Evolutionary conservation across 1,140 invertebrate species (phyloP), one percentile per base, ranked within the genome.

Genomic region (Monochamus saltuarius): DNA sequence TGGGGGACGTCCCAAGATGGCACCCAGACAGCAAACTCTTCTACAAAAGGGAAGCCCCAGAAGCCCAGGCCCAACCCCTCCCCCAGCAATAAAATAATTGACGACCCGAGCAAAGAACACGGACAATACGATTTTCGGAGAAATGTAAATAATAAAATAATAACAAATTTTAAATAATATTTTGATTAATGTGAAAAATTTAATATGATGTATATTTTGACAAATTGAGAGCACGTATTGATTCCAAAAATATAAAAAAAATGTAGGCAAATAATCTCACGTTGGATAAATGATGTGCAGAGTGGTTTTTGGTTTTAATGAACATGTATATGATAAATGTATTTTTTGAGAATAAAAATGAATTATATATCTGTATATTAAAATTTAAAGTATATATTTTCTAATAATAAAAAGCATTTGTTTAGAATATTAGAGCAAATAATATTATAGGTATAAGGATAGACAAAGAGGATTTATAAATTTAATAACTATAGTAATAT

Each of bases 11-110:
- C 2, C 64, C 69, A 38, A 66, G 70, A 61, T 75, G 72, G 69
- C 68, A 71, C 34, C 74, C 72, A 34, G 74, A 77, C 34, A 69
- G 67, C 22, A 75, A 73, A 59, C 53, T 74, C 2, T 74, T 73
- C 53, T 76, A 73, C 64, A 77, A 77, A 61, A 56, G 75, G 7
- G 74, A 77, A 56, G 53, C 53, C 1, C 53, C 51, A 14, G 8
- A 35, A 14, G 51, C 7, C 13, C 22, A 29, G 22, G 6, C 35
- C 51, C 43, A 17, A 17, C 10, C 43, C n/a, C 11, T 13, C 37
- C 17, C 22, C 14, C 40, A 11, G 43, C 43, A 45, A 17, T 17
- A 45, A 14, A 13, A 54, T 22, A 29, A 29, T 13, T 39, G 53
- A 45, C 53, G 42, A 56, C 53, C 22, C 2, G 34, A 16, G 53